Conservation (phyloP, 2,888 invertebrate species). For the Mallateleia sp. region DNA sequence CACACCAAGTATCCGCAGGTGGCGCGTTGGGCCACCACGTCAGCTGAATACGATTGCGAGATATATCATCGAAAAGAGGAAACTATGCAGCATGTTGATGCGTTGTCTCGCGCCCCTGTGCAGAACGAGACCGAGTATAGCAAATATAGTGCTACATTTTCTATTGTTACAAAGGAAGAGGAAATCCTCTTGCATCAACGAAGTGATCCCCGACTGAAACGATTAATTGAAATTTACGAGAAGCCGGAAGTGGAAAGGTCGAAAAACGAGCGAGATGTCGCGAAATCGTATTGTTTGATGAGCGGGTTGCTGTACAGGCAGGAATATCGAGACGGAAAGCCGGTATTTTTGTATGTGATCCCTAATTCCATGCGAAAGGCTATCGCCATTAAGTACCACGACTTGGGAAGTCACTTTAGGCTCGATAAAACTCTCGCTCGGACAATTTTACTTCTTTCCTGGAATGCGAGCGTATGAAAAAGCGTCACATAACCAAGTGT, state of each 20-base stretch:
- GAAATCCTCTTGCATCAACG: slow-evolving; percentile 33
- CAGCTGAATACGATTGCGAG: slow-evolving; percentile 65
- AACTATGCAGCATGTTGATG: slow-evolving; percentile 75
- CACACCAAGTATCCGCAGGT: slow-evolving; percentile 80
- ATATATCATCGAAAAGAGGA: slow-evolving; percentile 55
- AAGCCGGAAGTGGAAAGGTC: too few relatives aligned
- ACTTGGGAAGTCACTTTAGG: slow-evolving; percentile 76
- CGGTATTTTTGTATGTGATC: neutral
- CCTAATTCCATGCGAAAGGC: slow-evolving; percentile 9
- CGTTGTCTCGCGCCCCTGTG: slow-evolving; percentile 65
- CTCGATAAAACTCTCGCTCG: slow-evolving; percentile 64
- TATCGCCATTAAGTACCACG: too few relatives aligned
- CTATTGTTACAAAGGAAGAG: too few relatives aligned
- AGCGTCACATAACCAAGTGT: slow-evolving; percentile 74
- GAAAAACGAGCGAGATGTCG: too few relatives aligned
- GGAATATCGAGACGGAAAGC: neutral
- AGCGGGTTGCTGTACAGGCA: too few relatives aligned
- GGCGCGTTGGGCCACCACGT: slow-evolving; percentile 49
- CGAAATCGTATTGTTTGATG: too few relatives aligned
- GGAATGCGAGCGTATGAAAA: slow-evolving; percentile 69
- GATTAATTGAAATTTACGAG: neutral
- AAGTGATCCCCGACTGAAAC: neutral
- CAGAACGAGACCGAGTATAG: slow-evolving; percentile 14
- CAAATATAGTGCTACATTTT: too few relatives aligned
- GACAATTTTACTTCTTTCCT: slow-evolving; percentile 73